Percentiles rank a stretch among this genome's conserved stretches.
Conservation (phyloP, 2,888 invertebrate genomes). For the Gortyna flavago region DNA sequence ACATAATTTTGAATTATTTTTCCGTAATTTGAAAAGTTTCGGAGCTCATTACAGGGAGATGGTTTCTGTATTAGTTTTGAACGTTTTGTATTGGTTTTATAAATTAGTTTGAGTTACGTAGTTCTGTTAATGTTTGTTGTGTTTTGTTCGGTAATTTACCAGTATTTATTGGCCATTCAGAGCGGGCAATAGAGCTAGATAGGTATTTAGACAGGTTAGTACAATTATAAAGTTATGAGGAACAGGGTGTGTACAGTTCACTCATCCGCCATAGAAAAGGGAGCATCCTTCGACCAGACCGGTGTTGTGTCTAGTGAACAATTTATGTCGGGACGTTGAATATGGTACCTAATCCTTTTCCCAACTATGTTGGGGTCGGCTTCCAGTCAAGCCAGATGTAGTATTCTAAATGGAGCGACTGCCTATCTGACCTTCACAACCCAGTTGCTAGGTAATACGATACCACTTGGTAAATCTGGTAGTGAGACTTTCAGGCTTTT, state of each 20-base stretch:
- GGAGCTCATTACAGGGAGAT: constrained; percentile 48
- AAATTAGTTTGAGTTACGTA: constrained; percentile 43
- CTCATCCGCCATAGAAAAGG: background rate
- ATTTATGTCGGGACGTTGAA: background rate
- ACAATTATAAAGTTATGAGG: background rate
- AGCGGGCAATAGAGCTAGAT: too few relatives aligned
- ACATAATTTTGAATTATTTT: constrained; percentile 70
- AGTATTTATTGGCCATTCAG: background rate
- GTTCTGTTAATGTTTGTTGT: constrained; percentile 28
- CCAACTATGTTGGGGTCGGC: background rate
- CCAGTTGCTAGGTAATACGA: background rate
- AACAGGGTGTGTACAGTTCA: background rate
- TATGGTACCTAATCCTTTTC: background rate
- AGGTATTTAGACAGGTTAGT: background rate
- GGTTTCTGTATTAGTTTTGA: constrained; percentile 49
- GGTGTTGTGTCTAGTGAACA: background rate
- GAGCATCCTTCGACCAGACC: background rate
- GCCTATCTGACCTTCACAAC: background rate
- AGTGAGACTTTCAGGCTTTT: background rate
- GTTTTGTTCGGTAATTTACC: constrained; percentile 16
- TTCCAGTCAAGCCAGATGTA: background rate
- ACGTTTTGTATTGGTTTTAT: constrained; percentile 45
- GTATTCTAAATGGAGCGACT: background rate
- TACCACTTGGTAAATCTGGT: background rate
- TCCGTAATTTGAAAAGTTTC: constrained; percentile 70